Evolutionary conservation across 2,797 vertebrate species (phyloP).

Genomic region (Allobates femoralis): DNA sequence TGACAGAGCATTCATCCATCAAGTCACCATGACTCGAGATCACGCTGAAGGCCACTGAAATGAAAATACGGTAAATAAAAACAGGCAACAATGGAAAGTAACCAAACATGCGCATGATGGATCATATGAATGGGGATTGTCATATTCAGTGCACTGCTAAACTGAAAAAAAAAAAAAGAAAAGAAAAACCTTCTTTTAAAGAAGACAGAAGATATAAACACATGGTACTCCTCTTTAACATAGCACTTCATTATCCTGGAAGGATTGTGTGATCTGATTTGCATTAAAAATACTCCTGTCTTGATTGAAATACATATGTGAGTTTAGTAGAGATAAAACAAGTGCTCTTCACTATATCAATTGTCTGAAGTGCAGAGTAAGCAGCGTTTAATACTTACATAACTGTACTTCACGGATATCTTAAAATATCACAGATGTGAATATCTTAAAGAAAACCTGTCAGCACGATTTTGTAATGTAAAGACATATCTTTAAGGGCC

Average conservation of each 20-base stretch:
- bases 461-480: too few species aligned
- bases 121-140: not conserved
- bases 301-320: not conserved
- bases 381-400: not conserved
- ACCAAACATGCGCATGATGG: not conserved
- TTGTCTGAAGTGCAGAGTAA: not conserved
- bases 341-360: not conserved
- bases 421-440: not conserved
- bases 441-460: too few species aligned
- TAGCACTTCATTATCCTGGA: not conserved
- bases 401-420: not conserved
- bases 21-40: too few species aligned
- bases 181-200: not conserved
- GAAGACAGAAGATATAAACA: not conserved
- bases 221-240: not conserved
- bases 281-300: not conserved
- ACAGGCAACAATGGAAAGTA: not conserved
- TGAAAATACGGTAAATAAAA: too few species aligned
- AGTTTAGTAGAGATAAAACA: not conserved
- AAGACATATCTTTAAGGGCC: too few species aligned
- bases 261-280: not conserved
- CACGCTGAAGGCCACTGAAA: too few species aligned
- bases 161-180: not conserved
- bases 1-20: too few species aligned
- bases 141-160: not conserved